Base-by-base conservation (phyloP, 2,888 invertebrate genomes). In the Nemotelus nigrinus region DNA sequence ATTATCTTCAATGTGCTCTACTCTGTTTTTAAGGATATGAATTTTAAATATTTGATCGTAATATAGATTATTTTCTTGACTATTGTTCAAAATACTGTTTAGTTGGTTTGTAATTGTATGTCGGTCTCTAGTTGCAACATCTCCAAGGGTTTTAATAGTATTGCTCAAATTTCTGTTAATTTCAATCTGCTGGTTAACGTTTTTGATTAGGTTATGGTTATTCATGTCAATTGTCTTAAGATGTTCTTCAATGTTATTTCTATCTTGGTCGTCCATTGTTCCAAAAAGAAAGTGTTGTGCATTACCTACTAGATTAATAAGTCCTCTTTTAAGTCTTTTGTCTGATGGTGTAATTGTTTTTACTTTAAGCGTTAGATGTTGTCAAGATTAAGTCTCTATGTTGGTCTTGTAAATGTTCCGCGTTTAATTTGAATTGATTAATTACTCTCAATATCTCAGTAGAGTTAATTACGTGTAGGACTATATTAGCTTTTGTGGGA, bases 141-240 rank as follows among this genome's bases (percentile, higher is more conserved):
- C 25, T 25, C 25, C 0, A 25, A 25, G 25, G 25, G 25, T 25
- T 25, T 25, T 25, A 25, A 25, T 25, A 25, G 25, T 25, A 25
- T 25, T 25, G 25, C 25, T 25, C 50, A 70, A 70, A 4, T 70
- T 3, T 5, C 53, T 25, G 48, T 70, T 79, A 39, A 78, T 78
- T 47, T 74, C 70, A 7, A 80, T 72, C 75, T 76, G 72, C 76
- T 78, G 41, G 65, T 80, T 80, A 53, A 79, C 25, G 1, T 25
- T 25, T 25, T 25, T 25, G 25, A 25, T 25, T 25, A 25, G 25
- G 25, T 25, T 25, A 1, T 25, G 25, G 25, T 25, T n/a, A 25
- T 25, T 25, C 25, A 25, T 25, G 25, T 25, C 25, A 25, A 1
- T 25, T 25, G 25, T 25, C 25, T 25, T 25, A 25, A 25, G 25